These are phyloP conservation scores for Gryllus longicercus DNA, from an alignment of 2,888 invertebrate genomes.

Conservation along the genomic window DNA sequence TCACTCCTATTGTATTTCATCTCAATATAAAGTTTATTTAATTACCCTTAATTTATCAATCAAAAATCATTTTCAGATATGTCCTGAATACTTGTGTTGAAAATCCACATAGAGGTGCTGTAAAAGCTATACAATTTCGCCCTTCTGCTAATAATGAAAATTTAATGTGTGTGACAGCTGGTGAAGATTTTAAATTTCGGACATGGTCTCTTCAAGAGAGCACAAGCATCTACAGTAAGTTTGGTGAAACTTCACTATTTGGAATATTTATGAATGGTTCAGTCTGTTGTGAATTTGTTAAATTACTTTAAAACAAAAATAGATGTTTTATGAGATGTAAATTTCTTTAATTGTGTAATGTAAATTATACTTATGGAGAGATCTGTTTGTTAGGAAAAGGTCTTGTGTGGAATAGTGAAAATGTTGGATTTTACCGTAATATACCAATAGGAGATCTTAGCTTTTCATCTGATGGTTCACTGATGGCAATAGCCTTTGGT, in stretches of 20 bases:
- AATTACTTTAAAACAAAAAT: constrained; percentile 27
- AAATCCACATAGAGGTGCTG: constrained; percentile 62
- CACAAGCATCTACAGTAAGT: constrained; percentile 51
- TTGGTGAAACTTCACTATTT: no score
- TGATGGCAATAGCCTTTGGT: constrained; percentile 67
- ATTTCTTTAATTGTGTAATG: constrained; percentile 36
- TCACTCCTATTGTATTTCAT: no score
- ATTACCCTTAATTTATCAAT: no score
- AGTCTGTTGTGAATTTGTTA: constrained; percentile 30
- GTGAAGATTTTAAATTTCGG: constrained; percentile 66
- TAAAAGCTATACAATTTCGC: constrained; percentile 60
- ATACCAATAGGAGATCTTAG: constrained; percentile 56
- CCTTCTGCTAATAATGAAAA: constrained; percentile 49
- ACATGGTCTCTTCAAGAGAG: constrained; percentile 63
- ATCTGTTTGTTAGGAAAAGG: neutral
- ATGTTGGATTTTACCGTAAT: constrained; percentile 60
- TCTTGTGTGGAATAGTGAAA: constrained; percentile 61
- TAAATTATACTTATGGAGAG: constrained; percentile 29
- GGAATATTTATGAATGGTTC: neutral
- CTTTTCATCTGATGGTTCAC: constrained; percentile 73
- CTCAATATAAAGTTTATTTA: no score
- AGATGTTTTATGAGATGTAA: constrained; percentile 28
- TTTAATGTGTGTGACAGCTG: constrained; percentile 61
- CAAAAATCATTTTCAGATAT: constrained; percentile 52
- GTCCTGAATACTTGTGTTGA: constrained; percentile 69